phyloP scores from a whole-genome alignment of 2,797 vertebrate species.

The Esox lucius region DNA sequence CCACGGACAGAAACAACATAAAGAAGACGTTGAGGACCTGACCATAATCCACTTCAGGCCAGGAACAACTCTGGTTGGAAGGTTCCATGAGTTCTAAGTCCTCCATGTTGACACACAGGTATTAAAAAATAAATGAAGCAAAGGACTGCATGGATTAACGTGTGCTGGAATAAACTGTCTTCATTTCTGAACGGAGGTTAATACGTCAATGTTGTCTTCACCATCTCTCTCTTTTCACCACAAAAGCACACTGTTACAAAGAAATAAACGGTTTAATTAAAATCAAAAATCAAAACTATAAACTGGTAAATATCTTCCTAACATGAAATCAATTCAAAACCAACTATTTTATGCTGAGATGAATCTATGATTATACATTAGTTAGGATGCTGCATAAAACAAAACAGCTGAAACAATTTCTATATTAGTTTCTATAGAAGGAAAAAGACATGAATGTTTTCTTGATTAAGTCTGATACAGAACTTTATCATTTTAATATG shows the following conservation, averaged over 20 bases:
- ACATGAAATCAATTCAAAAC: background rate
- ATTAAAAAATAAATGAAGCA: background rate
- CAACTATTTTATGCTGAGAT: background rate
- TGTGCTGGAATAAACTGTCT: background rate
- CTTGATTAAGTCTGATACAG: background rate
- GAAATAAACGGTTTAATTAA: background rate
- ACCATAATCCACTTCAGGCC: background rate
- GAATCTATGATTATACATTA: background rate
- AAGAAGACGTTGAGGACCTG: constrained; percentile 38
- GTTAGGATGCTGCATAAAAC: background rate
- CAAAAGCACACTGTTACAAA: background rate
- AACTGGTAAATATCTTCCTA: background rate
- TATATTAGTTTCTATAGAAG: background rate
- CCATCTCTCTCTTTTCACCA: background rate
- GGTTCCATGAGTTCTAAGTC: constrained; percentile 5
- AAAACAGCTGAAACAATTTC: background rate
- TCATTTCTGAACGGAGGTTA: background rate
- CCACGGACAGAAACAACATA: constrained; percentile 46
- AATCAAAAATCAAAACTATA: background rate
- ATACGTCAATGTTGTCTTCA: background rate
- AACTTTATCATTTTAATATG: background rate
- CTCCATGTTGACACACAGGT: background rate
- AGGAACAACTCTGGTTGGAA: background rate
- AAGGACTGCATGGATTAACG: background rate
- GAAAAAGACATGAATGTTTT: background rate